Conservation (phyloP, 2,797 vertebrate genomes). For the Prionace glauca region DNA sequence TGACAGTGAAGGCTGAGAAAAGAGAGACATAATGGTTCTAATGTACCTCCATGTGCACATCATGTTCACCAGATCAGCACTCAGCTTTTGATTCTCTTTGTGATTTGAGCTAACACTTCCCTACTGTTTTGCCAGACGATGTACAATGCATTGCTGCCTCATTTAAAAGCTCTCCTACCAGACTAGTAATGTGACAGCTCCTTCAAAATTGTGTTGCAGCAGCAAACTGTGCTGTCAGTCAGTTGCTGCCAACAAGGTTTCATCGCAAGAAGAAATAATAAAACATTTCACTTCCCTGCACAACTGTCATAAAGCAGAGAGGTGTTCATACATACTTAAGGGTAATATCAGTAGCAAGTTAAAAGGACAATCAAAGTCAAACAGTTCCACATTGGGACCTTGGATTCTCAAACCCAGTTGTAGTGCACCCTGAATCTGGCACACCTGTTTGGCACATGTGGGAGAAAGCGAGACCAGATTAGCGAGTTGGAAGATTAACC, state of each 20-base stretch:
- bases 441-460: not conserved
- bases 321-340: not conserved
- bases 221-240: not conserved
- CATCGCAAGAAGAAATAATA: not conserved
- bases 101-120: not conserved
- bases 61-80: not conserved
- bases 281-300: not conserved
- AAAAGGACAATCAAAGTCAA: not conserved
- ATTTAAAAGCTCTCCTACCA: not conserved
- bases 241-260: not conserved
- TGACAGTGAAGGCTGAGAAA: not conserved
- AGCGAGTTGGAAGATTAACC: no score
- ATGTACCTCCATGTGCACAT: not conserved
- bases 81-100: not conserved
- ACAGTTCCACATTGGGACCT: not conserved
- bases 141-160: not conserved
- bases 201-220: not conserved
- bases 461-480: no score
- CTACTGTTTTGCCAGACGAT: not conserved
- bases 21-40: not conserved
- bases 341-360: not conserved
- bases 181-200: not conserved
- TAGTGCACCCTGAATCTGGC: not conserved
- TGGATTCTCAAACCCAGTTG: not conserved
- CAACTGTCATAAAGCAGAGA: not conserved